A percentile compares a stretch with the other conserved stretches of the same genome.
Evolutionary conservation across 1,140 invertebrate genomes (phyloP).

Genomic region (Danaus melanippus): DNA sequence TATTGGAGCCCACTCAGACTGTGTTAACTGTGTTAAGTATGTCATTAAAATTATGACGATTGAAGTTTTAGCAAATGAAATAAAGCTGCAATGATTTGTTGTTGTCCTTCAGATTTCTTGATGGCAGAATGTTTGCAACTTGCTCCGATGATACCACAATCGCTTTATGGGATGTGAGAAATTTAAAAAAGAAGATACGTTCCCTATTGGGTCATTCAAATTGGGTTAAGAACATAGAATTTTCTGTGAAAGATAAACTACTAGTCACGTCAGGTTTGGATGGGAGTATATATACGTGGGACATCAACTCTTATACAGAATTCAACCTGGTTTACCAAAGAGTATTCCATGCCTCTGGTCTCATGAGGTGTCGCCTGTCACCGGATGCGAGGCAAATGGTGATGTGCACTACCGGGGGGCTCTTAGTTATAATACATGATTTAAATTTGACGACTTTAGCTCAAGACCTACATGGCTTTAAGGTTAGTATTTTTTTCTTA

Average conservation of each 20-base stretch:
- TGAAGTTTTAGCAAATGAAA: no score
- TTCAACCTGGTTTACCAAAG: slow-evolving; percentile 83
- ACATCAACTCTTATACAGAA: slow-evolving; percentile 90
- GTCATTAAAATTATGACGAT: slow-evolving; percentile 22
- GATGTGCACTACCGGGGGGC: slow-evolving; percentile 90
- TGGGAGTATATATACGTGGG: slow-evolving; percentile 95
- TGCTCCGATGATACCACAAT: slow-evolving; percentile 95
- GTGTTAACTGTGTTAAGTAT: slow-evolving; percentile 94
- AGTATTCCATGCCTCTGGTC: slow-evolving; percentile 86
- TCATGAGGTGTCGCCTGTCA: slow-evolving; percentile 91
- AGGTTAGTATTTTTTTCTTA: slow-evolving; percentile 71
- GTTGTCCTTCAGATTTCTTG: slow-evolving; percentile 80
- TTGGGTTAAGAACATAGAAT: slow-evolving; percentile 98
- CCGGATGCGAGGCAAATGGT: slow-evolving; percentile 90
- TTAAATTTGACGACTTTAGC: slow-evolving; percentile 85
- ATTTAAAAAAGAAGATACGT: slow-evolving; percentile 83
- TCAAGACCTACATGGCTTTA: slow-evolving; percentile 88
- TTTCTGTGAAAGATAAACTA: slow-evolving; percentile 87
- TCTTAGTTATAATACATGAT: slow-evolving; percentile 92
- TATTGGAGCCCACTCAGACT: slow-evolving; percentile 88
- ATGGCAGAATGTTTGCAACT: slow-evolving; percentile 90
- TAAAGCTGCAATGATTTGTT: no score
- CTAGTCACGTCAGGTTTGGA: slow-evolving; percentile 94
- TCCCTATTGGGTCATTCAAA: slow-evolving; percentile 90
- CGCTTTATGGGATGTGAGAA: slow-evolving; percentile 92